Conservation (phyloP, 2,797 vertebrate genomes). For the Esox masquinongy region DNA sequence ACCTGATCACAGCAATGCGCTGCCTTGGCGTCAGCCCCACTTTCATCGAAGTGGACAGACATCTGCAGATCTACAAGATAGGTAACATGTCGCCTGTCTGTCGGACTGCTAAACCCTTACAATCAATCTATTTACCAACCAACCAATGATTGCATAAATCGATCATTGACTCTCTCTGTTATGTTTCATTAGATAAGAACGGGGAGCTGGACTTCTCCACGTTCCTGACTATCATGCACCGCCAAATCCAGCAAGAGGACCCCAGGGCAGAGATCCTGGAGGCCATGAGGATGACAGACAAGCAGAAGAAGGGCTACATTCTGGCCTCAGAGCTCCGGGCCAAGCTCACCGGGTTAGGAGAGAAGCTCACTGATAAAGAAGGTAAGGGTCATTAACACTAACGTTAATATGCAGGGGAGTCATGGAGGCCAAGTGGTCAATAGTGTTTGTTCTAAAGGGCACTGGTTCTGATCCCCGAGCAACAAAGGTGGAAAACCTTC, state of each 20-base stretch:
- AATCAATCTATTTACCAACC: not conserved
- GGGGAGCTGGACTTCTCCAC: conserved; percentile 87
- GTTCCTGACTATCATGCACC: conserved; percentile 85
- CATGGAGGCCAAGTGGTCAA: too few species aligned
- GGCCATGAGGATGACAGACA: conserved; percentile 82
- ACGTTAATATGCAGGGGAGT: not conserved
- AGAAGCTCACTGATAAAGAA: conserved; percentile 81
- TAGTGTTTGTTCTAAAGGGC: too few species aligned
- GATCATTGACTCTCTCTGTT: not conserved
- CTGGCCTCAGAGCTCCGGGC: conserved; percentile 72
- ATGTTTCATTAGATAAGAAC: conserved; percentile 59
- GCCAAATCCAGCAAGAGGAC: conserved; percentile 84
- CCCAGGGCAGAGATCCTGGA: conserved; percentile 81
- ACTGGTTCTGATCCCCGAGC: too few species aligned
- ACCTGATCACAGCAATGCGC: conserved; percentile 85
- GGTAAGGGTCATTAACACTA: conserved; percentile 64
- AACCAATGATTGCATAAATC: not conserved
- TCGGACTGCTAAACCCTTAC: not conserved
- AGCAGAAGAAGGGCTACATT: conserved; percentile 79
- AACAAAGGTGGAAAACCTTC: too few species aligned
- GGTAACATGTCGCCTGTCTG: conserved; percentile 67
- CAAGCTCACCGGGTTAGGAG: conserved; percentile 80
- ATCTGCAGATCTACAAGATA: conserved; percentile 78
- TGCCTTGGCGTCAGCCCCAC: conserved; percentile 84
- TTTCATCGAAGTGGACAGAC: conserved; percentile 73